Evolutionary conservation across 2,113 vertebrate species (phyloP).

Genomic region (Neogale vison): DNA sequence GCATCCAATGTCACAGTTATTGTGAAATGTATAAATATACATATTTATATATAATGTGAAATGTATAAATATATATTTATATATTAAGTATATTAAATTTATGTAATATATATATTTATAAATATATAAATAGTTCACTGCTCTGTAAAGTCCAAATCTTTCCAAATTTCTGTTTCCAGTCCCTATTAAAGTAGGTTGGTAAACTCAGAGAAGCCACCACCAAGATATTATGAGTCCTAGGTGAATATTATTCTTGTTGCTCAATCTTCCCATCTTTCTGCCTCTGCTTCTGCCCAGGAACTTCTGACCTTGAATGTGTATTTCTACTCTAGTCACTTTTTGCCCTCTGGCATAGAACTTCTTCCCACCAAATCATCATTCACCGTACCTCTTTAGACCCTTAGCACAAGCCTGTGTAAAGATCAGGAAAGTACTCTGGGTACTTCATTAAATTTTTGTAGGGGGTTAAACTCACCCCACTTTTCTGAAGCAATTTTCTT

Average conservation of each 20-base stretch:
- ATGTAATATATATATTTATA: too few species aligned
- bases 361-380: not conserved
- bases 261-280: not conserved
- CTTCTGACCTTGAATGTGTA: conserved; percentile 14
- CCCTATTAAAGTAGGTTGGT: not conserved
- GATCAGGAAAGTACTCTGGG: not conserved
- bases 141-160: conserved; percentile 23
- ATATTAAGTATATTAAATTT: too few species aligned
- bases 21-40: not conserved
- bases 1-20: not conserved
- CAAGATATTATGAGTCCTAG: not conserved
- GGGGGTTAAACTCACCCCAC: not conserved
- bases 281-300: not conserved
- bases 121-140: not conserved
- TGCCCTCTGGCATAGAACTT: conserved; percentile 6
- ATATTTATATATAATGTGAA: too few species aligned
- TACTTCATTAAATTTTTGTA: not conserved
- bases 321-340: conserved; percentile 2
- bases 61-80: too few species aligned
- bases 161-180: conserved; percentile 35
- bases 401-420: not conserved
- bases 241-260: not conserved
- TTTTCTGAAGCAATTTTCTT: not conserved
- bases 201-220: conserved; percentile 33
- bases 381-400: not conserved